Conservation (phyloP, 1,140 invertebrate genomes). For the Bombyx mandarina region DNA sequence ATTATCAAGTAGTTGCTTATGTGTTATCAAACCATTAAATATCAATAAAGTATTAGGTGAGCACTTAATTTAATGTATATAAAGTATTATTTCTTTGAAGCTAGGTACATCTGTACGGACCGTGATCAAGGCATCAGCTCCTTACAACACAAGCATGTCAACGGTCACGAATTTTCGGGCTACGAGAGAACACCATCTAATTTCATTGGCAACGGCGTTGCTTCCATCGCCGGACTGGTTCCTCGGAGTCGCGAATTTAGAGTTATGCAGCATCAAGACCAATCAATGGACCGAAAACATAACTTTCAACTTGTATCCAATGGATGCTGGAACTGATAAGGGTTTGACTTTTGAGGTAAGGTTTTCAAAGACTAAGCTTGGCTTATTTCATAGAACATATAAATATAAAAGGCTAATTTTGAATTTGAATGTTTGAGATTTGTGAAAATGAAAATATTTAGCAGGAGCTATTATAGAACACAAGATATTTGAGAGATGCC, state of each 20-base stretch:
- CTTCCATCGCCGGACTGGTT: slow-evolving; percentile 62
- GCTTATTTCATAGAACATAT: too few relatives aligned
- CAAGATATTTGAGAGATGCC: too few relatives aligned
- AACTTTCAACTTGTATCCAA: slow-evolving; percentile 46
- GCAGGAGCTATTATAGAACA: too few relatives aligned
- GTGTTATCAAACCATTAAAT: too few relatives aligned
- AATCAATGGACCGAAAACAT: slow-evolving; percentile 39
- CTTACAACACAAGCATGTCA: slow-evolving; percentile 31
- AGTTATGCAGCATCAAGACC: slow-evolving; percentile 36
- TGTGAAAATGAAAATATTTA: too few relatives aligned
- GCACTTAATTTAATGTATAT: too few relatives aligned
- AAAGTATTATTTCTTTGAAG: slow-evolving; percentile 18
- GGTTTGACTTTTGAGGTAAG: slow-evolving; percentile 47
- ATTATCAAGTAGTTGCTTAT: too few relatives aligned
- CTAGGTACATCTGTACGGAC: slow-evolving; percentile 41
- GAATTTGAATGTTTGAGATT: too few relatives aligned
- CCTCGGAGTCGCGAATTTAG: slow-evolving; percentile 50
- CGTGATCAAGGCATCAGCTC: slow-evolving; percentile 47
- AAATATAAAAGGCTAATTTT: too few relatives aligned
- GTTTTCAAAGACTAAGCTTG: not conserved
- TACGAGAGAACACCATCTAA: slow-evolving; percentile 34
- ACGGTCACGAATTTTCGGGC: slow-evolving; percentile 43
- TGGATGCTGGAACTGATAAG: slow-evolving; percentile 58
- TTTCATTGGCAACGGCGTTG: slow-evolving; percentile 44
- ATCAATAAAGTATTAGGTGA: too few relatives aligned